Conservation (phyloP, 2,888 invertebrate species). For the Homarus gammarus region DNA sequence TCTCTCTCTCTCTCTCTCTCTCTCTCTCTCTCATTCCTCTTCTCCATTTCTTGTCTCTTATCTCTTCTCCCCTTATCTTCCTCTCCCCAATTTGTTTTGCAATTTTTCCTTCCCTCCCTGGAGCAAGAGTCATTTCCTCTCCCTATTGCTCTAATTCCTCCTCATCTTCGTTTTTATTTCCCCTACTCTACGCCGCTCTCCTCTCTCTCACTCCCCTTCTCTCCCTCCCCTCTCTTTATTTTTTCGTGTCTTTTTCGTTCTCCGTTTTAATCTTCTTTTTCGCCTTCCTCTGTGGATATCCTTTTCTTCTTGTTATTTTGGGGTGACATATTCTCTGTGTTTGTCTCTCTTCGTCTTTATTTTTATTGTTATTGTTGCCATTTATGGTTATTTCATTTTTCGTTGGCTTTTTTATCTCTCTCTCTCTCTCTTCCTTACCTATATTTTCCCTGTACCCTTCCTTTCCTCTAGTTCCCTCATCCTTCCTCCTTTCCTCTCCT, state of each 20-base stretch:
- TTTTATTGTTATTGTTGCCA: not conserved
- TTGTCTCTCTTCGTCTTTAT: not conserved
- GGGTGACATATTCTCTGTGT: not conserved
- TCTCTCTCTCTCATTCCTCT: not conserved
- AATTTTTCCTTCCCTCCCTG: not conserved
- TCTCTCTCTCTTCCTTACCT: constrained; percentile 1
- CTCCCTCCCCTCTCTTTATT: no score
- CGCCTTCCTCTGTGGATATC: not conserved
- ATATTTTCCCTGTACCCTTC: not conserved
- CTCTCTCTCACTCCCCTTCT: no score
- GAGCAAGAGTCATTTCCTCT: constrained; percentile 50
- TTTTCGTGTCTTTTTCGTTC: not conserved
- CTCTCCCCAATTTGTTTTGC: no score
- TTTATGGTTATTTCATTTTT: not conserved
- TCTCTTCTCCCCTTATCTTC: not conserved
- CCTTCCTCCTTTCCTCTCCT: not conserved
- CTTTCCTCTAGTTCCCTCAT: not conserved
- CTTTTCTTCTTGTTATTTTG: not conserved
- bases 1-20: not conserved
- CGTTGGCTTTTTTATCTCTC: not conserved
- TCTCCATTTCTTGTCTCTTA: not conserved
- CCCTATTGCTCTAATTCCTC: constrained; percentile 22
- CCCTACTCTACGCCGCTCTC: not conserved
- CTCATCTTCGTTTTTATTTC: constrained; percentile 24
- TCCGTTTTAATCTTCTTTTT: not conserved